Percentiles rank a stretch among this genome's conserved stretches.
Evolutionary conservation across 2,113 vertebrate genomes (phyloP).

Genomic region (mouse (Mus musculus)): DNA sequence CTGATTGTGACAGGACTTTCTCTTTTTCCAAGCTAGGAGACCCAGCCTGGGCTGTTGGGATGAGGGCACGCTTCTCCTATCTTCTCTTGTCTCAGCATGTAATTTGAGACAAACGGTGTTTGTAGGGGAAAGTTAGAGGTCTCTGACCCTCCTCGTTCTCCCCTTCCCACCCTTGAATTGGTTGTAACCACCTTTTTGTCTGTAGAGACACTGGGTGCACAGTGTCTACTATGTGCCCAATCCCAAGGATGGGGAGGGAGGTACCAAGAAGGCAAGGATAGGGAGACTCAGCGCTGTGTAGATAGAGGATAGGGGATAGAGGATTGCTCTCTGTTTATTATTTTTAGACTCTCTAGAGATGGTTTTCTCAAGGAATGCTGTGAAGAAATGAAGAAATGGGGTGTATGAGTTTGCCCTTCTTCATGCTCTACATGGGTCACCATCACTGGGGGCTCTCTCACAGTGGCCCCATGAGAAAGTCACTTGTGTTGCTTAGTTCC

Average conservation of each 20-base stretch:
- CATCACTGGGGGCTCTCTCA: not conserved
- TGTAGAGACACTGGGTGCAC: not conserved
- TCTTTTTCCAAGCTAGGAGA: not conserved
- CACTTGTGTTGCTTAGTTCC: not conserved
- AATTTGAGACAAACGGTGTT: too few species aligned
- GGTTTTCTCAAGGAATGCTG: not conserved
- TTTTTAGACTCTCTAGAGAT: not conserved
- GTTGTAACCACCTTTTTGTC: not conserved
- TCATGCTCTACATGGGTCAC: too few species aligned
- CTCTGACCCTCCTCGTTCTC: not conserved
- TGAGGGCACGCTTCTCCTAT: not conserved
- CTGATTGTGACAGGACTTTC: not conserved
- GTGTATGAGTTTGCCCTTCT: not conserved
- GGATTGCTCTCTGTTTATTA: not conserved
- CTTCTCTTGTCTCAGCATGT: not conserved
- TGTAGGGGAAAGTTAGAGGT: not conserved
- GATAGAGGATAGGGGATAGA: not conserved
- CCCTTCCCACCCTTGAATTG: not conserved
- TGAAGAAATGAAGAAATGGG: not conserved
- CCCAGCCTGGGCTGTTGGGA: not conserved
- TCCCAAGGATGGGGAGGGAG: not conserved
- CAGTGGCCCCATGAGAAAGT: not conserved
- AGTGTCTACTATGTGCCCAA: not conserved
- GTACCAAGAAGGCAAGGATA: too few species aligned
- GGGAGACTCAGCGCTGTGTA: not conserved